Evolutionary conservation across 2,113 vertebrate species (phyloP).

Genomic region (Cryptomyrus ogoouensis): DNA sequence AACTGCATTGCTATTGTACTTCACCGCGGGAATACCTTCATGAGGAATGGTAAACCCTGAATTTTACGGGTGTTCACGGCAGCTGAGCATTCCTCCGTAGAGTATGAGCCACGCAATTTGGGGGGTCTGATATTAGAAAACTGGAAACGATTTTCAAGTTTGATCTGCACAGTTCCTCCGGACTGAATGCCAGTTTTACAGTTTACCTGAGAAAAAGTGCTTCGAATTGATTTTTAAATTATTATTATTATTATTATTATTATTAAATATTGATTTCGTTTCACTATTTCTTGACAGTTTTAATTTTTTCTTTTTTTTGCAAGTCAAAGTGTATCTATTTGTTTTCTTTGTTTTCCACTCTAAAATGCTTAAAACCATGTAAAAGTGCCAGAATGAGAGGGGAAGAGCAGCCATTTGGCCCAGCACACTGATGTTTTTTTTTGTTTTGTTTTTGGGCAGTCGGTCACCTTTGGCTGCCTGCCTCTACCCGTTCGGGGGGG

Average conservation of each 20-base stretch:
- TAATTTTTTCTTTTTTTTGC: background rate
- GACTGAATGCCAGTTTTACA: background rate
- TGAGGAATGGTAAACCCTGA: constrained; percentile 29
- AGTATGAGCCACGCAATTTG: constrained; percentile 30
- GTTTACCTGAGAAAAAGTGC: background rate
- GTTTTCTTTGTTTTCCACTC: background rate
- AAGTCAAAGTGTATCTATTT: background rate
- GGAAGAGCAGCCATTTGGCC: background rate
- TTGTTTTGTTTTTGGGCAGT: background rate
- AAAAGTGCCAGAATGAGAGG: background rate
- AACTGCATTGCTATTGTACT: constrained; percentile 2
- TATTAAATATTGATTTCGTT: background rate
- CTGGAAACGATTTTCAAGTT: constrained; percentile 29
- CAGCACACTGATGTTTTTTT: background rate
- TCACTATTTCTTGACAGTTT: background rate
- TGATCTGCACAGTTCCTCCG: constrained; percentile 29
- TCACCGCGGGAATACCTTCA: constrained; percentile 20
- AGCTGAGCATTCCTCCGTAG: constrained; percentile 25
- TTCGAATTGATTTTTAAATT: background rate
- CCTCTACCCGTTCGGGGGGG: background rate
- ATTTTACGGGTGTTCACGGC: constrained; percentile 26
- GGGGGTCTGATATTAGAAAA: constrained; percentile 38
- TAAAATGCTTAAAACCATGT: background rate
- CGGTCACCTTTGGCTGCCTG: background rate
- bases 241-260: background rate